Percentiles rank a stretch among this genome's conserved stretches.
Evolutionary conservation across 1,140 invertebrate species (phyloP).

Genomic region (Paracyclopina nana): DNA sequence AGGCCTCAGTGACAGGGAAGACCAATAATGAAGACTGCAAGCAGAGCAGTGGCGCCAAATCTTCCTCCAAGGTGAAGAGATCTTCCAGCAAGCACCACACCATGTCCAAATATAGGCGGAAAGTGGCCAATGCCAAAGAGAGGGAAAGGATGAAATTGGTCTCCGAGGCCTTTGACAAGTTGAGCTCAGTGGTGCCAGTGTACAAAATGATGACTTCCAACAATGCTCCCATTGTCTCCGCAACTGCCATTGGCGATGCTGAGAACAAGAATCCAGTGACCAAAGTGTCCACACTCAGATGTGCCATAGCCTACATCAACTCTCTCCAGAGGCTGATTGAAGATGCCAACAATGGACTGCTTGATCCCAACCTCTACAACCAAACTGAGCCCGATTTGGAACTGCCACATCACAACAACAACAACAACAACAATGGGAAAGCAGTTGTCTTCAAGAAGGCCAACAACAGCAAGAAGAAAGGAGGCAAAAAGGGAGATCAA

Average conservation of each 20-base stretch:
- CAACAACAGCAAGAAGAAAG: too few relatives aligned
- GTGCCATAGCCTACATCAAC: constrained; percentile 13
- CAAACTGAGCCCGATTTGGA: too few relatives aligned
- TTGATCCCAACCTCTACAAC: too few relatives aligned
- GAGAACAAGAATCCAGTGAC: constrained; percentile 1
- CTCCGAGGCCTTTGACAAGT: constrained; percentile 13
- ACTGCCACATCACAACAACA: too few relatives aligned
- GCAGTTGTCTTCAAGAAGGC: too few relatives aligned
- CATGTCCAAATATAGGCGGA: constrained; percentile 12
- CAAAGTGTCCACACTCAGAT: constrained; percentile 5
- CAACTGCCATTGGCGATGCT: background rate
- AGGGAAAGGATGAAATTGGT: constrained; percentile 15
- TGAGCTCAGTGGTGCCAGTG: constrained; percentile 1
- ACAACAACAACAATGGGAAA: too few relatives aligned
- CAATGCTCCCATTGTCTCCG: background rate
- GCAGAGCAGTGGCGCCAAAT: too few relatives aligned
- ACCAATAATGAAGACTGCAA: too few relatives aligned
- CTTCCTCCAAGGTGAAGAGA: background rate
- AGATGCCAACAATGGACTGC: background rate
- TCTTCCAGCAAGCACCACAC: background rate
- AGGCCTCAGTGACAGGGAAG: background rate
- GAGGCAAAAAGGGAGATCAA: too few relatives aligned
- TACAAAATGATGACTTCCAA: background rate
- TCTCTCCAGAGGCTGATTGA: background rate
- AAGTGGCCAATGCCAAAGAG: constrained; percentile 15